Base-by-base conservation (phyloP, 2,888 invertebrate species). In the Trilocha varians region DNA sequence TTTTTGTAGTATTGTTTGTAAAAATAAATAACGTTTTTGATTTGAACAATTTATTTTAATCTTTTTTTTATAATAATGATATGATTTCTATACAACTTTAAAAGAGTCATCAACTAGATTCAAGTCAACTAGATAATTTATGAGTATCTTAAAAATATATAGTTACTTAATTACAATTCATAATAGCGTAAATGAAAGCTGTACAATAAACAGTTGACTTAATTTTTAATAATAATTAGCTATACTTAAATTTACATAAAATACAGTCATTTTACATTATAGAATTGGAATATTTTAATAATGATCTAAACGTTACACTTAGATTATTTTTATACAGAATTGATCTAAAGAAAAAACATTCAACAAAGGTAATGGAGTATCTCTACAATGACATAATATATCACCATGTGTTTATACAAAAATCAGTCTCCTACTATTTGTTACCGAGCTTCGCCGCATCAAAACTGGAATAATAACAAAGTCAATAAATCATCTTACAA, bases 41-140 rank as follows among this genome's bases (percentile, higher is more conserved):
- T 83, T 84, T 78, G 80, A 83, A 83, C 82, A 78, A 76, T 83
- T 85, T 83, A 84, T 82, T 85, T 80, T 76, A 80, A 76, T 79
- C 77, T 75, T 84, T 82, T 78, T 75, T 82, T 79, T 70, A 76
- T 71, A 67, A 74, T 83, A 67, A 74, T 83, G 84, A 85, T 85
- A 85, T 85, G 84, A 82, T 83, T 83, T 85, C 84, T 85, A 83
- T 85, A 83, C 84, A 84, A 66, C 69, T 80, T 78, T 82, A 80
- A 78, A 83, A 70, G 73, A 65, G 70, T 78, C 76, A 74, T 75
- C 71, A 79, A 83, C 82, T 83, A 82, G 80, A 82, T 79, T 77
- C 74, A 77, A 75, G 76, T 79, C 79, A 80, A 82, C 79, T 82
- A 82, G 78, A 82, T 68, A 78, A 63, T 70, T 72, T 76, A 82